These are phyloP conservation scores for Pyrgus malvae DNA, from an alignment of 2,888 invertebrate species.

Conservation along the genomic window DNA sequence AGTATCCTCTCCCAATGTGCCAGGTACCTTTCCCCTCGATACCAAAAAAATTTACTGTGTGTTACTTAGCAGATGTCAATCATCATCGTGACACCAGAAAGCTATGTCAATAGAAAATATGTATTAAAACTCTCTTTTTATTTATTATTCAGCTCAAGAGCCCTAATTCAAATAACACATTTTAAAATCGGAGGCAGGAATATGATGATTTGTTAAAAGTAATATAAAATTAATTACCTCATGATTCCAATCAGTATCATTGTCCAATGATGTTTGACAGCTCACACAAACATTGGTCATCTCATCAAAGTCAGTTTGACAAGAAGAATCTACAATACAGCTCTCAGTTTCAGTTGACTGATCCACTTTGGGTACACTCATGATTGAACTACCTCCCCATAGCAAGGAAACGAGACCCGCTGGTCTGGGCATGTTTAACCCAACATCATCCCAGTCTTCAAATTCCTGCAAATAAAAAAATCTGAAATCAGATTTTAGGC, in stretches of 20 bases:
- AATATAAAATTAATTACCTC: constrained; percentile 48
- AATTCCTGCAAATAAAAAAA: constrained; percentile 83
- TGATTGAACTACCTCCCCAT: constrained; percentile 74
- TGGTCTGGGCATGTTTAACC: constrained; percentile 91
- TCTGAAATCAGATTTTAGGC: no score
- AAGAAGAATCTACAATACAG: constrained; percentile 49
- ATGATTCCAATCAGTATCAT: constrained; percentile 70
- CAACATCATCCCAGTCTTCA: constrained; percentile 96
- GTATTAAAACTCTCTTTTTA: no score
- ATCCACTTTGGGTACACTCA: constrained; percentile 63
- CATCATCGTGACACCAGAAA: no score
- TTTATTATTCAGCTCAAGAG: no score
- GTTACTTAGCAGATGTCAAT: no score
- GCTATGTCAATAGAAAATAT: no score
- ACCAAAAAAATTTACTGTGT: no score
- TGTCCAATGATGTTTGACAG: constrained; percentile 63
- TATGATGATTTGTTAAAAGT: no score
- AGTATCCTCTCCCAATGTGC: no score
- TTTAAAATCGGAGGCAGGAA: no score
- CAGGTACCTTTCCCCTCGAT: no score
- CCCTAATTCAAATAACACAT: no score
- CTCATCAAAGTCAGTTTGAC: constrained; percentile 76
- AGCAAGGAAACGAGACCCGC: constrained; percentile 87
- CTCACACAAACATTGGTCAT: constrained; percentile 62
- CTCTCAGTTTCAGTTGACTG: constrained; percentile 73